Percentiles rank a stretch among this genome's conserved stretches.
Evolutionary conservation across 2,113 vertebrate species (phyloP).

Genomic region (Oxyura jamaicensis): DNA sequence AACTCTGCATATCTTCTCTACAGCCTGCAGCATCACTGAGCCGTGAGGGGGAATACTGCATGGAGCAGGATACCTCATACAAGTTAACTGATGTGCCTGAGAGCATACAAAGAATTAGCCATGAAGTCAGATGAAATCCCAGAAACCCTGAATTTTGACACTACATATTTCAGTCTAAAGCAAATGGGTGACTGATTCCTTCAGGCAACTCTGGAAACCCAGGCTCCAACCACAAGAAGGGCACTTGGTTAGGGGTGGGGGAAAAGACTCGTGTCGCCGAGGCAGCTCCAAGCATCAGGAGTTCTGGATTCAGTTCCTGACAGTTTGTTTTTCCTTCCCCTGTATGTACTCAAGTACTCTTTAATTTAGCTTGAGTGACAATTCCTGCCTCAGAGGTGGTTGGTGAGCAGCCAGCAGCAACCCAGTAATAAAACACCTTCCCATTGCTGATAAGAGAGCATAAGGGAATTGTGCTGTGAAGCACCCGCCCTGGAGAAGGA

Average conservation of each 20-base stretch:
- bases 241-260: not conserved
- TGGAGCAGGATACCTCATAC: not conserved
- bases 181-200: not conserved
- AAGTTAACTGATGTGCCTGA: not conserved
- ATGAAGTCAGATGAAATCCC: not conserved
- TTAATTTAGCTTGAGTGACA: slow-evolving; percentile 54
- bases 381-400: slow-evolving; percentile 27
- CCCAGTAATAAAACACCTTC: slow-evolving; percentile 52
- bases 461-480: slow-evolving; percentile 26
- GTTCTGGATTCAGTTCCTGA: slow-evolving; percentile 35
- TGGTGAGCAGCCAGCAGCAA: slow-evolving; percentile 49
- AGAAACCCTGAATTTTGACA: not conserved
- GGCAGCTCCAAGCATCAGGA: not conserved
- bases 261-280: not conserved
- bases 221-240: not conserved
- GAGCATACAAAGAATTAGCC: not conserved
- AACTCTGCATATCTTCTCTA: not conserved
- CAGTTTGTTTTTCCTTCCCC: slow-evolving; percentile 40
- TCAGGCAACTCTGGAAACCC: not conserved
- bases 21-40: not conserved
- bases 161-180: not conserved
- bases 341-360: slow-evolving; percentile 11
- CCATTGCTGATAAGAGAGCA: not conserved
- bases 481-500: not conserved
- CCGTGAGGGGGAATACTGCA: not conserved